A percentile compares a stretch with the other conserved stretches of the same genome.
Conservation (phyloP, 2,113 vertebrate genomes). For the human region DNA sequence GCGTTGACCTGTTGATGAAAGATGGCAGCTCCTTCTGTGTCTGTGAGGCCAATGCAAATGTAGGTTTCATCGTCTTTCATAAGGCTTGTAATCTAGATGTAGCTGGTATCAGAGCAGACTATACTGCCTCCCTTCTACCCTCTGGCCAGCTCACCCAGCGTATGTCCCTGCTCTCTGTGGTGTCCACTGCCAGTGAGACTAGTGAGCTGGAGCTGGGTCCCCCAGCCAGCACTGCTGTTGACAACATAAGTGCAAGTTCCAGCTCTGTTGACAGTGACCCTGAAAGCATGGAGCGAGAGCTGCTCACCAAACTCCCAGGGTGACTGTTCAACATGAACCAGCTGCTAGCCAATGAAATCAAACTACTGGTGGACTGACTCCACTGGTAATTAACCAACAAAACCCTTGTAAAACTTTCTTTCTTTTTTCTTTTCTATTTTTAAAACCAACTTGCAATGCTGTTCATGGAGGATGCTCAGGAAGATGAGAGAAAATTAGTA, state of each 20-base stretch:
- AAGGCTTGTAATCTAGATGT: constrained; percentile 91
- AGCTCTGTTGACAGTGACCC: constrained; percentile 91
- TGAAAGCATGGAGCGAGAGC: constrained; percentile 89
- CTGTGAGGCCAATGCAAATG: constrained; percentile 90
- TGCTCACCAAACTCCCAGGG: constrained; percentile 89
- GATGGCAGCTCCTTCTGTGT: constrained; percentile 89
- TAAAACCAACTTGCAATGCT: constrained; percentile 87
- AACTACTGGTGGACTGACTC: constrained; percentile 88
- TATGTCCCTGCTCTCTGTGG: constrained; percentile 90
- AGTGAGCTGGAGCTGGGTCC: constrained; percentile 89
- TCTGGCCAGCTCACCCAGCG: constrained; percentile 88
- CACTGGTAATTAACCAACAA: constrained; percentile 82
- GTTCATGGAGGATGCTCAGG: constrained; percentile 84
- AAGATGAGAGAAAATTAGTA: constrained; percentile 62
- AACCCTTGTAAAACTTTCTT: constrained; percentile 80
- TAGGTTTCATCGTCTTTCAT: constrained; percentile 91
- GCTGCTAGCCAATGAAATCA: constrained; percentile 90
- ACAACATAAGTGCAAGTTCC: constrained; percentile 91
- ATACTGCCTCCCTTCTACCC: constrained; percentile 88
- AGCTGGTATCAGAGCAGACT: constrained; percentile 90
- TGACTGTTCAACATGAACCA: constrained; percentile 90
- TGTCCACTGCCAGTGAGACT: constrained; percentile 89
- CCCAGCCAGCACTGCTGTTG: constrained; percentile 87
- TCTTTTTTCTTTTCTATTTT: background rate
- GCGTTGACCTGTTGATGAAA: constrained; percentile 90